These are phyloP conservation scores for Paramormyrops kingsleyae DNA, from an alignment of 2,113 vertebrate species.

Conservation along the genomic window DNA sequence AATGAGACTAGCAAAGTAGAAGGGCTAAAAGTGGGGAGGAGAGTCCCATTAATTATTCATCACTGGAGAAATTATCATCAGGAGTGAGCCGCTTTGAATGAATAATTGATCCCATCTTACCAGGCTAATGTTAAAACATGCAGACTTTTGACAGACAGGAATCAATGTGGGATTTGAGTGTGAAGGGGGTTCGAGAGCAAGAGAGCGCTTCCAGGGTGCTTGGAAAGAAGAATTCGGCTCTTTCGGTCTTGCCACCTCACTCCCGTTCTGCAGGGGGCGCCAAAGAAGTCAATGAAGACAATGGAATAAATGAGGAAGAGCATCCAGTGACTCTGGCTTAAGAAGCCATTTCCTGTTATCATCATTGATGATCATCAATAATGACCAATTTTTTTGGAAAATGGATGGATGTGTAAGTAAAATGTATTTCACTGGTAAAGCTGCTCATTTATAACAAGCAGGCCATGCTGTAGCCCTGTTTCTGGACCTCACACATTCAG, in stretches of 20 bases:
- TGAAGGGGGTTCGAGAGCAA: slow-evolving; percentile 27
- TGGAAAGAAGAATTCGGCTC: neutral
- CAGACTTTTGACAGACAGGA: slow-evolving; percentile 48
- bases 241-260: neutral
- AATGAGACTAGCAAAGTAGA: slow-evolving; percentile 47
- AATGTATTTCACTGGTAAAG: neutral
- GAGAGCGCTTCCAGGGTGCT: slow-evolving; percentile 18
- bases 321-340: neutral
- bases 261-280: neutral
- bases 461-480: neutral
- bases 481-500: neutral
- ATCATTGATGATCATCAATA: neutral
- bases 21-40: slow-evolving; percentile 38
- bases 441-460: neutral
- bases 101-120: slow-evolving; percentile 64
- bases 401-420: no score
- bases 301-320: neutral
- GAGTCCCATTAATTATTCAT: slow-evolving; percentile 66
- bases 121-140: slow-evolving; percentile 59
- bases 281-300: neutral
- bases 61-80: slow-evolving; percentile 62
- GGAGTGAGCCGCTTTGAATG: slow-evolving; percentile 57
- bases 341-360: neutral
- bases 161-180: slow-evolving; percentile 31
- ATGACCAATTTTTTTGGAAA: neutral